Base-by-base conservation (phyloP, 92 coral and sea anemone species). In the Palythoa grandiflora region DNA sequence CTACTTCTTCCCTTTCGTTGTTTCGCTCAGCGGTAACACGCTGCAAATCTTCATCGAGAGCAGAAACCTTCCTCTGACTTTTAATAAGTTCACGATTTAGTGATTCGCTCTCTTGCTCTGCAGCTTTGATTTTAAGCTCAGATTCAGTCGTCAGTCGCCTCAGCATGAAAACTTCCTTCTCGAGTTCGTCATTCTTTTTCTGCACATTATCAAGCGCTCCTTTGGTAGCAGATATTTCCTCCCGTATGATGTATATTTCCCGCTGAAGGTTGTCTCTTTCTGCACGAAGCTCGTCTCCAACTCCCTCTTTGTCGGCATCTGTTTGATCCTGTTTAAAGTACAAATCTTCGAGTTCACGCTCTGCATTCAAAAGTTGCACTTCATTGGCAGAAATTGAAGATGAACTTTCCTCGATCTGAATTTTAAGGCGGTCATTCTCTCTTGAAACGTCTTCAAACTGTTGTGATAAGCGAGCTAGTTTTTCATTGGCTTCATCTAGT, bases 31-130 rank as follows among this genome's bases (percentile, higher is more conserved):
- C 93, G 68, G 79, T 90, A 61, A 89, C 84, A 20, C 96, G 98
- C 75, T 97, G 98, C 28, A 95, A 83, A 50, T 92, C 93, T 15
- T 94, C 94, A 59, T 97, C 97, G 60, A 95, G 80, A 57, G 93
- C 94, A 13, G 96, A 89, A 77, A 89, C 84, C 61, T 94, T 96
- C 68, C 96, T 94, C 91, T 97, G 99, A 72, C 92, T 93, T 73
- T 94, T 94, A 11, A 97, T 95, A 73, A 97, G 90, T 77, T 97
- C 99, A 73, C 96, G 93, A 91, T 97, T 97, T 68, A 97, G 92
- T 51, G 91, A 96, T 76, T 95, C 98, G 89, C 94, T 97, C 80
- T 97, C 98, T 81, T 95, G 94, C 59, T 91, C 96, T 39, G 96
- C 92, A 71, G 96, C 92, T 68, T 91, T 93, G 1, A 94, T 88